Evolutionary conservation across 2,888 invertebrate species (phyloP).

Genomic region (Microplitis deprimator): DNA sequence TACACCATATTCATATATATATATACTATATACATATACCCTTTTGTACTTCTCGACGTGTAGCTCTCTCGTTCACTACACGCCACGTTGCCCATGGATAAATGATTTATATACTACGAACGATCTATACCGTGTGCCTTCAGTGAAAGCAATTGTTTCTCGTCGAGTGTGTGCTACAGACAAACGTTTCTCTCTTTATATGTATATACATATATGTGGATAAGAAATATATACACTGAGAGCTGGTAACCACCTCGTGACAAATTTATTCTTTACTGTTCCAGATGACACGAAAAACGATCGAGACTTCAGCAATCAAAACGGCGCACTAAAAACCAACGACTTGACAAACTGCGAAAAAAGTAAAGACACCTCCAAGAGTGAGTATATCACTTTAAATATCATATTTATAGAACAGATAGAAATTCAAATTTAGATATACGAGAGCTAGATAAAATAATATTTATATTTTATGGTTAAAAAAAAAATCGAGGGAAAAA

Average conservation of each 20-base stretch:
- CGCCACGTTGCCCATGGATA: constrained; percentile 24
- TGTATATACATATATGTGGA: background rate
- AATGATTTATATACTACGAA: constrained; percentile 16
- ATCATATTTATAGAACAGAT: too few relatives aligned
- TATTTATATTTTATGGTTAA: background rate
- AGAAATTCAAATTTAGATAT: too few relatives aligned
- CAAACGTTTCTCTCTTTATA: constrained; percentile 28
- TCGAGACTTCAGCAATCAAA: constrained; percentile 59
- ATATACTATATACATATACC: constrained; percentile 4
- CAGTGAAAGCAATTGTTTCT: constrained; percentile 22
- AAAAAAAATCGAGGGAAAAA: background rate
- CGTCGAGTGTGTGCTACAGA: constrained; percentile 16
- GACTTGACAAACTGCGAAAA: constrained; percentile 40
- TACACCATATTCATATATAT: background rate
- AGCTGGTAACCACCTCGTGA: background rate
- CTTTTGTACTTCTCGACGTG: constrained; percentile 19
- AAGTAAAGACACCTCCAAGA: constrained; percentile 46
- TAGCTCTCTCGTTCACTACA: constrained; percentile 16
- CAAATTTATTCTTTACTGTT: constrained; percentile 48
- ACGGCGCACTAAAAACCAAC: constrained; percentile 60
- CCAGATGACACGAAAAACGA: constrained; percentile 65
- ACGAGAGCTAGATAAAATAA: too few relatives aligned
- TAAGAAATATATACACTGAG: background rate
- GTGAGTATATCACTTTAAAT: constrained; percentile 44
- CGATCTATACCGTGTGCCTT: constrained; percentile 18